A percentile compares a stretch with the other conserved stretches of the same genome.
phyloP scores from a whole-genome alignment of 2,888 invertebrate genomes.

The Tenthredo livida region DNA sequence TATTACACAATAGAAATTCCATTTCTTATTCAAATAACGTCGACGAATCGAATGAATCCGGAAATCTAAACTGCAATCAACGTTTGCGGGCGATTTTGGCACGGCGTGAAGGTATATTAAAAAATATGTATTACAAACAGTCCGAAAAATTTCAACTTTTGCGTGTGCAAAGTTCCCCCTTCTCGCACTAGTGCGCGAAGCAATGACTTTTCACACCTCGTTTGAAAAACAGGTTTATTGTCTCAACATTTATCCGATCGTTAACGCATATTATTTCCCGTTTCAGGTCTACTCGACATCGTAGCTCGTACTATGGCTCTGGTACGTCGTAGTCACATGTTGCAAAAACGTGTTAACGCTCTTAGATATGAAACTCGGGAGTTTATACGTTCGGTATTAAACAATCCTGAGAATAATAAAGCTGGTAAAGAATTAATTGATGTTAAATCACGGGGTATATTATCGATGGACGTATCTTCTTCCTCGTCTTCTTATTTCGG shows the following conservation, averaged over 20 bases:
- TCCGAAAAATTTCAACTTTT: too few species aligned
- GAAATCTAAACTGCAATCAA: conserved; percentile 51
- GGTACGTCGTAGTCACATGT: conserved; percentile 68
- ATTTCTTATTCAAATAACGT: neutral
- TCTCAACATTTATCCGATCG: too few species aligned
- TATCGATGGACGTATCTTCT: conserved; percentile 48
- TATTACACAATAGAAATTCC: conserved; percentile 17
- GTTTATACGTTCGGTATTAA: conserved; percentile 67
- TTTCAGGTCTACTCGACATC: conserved; percentile 68
- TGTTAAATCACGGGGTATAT: neutral
- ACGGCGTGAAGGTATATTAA: conserved; percentile 65
- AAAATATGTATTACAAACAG: too few species aligned
- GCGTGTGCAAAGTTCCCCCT: too few species aligned
- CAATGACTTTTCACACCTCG: too few species aligned
- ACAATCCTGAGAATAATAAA: conserved; percentile 63
- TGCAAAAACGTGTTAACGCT: conserved; percentile 70
- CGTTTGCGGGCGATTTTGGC: conserved; percentile 61
- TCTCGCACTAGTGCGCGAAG: too few species aligned
- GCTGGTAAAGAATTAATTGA: neutral
- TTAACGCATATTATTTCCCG: neutral
- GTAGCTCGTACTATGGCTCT: conserved; percentile 69
- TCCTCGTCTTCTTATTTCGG: conserved; percentile 1
- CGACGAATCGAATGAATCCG: neutral
- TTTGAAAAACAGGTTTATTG: too few species aligned
- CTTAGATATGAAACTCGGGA: conserved; percentile 68